Evolutionary conservation across 2,797 vertebrate species (phyloP), one percentile per base, ranked within the genome.

Genomic region (Gouania willdenowi): DNA sequence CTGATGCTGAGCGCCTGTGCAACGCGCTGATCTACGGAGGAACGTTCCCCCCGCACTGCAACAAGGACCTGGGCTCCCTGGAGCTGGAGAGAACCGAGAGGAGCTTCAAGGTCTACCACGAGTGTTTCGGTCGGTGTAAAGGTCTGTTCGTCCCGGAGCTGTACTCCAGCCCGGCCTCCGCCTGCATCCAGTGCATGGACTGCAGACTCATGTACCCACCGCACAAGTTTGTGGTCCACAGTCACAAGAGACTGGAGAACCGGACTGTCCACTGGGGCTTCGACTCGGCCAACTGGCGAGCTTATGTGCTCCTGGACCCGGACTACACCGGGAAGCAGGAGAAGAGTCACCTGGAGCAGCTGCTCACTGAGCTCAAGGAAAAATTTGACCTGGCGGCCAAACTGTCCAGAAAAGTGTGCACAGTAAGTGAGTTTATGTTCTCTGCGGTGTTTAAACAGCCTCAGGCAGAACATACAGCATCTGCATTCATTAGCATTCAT

Each of bases 221-320:
- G 5, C 92, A 92, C 67, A 96, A 94, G 1, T 98, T 98, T 43
- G 96, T 98, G 77, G 94, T 98, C 80, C 96, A 98, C 80, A 95
- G 94, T 1, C 96, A 98, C 79, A 91, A 94, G 43, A 91, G 92
- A 38, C 92, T 91, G 0, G 94, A 97, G 85, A 98, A 98, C 87
- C 91, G 95, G 85, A 98, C 96, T 48, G 96, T 95, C 65, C 96
- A 97, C 80, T 98, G 95, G 96, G 96, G 96, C 1, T 98, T 98
- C 77, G 96, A 98, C 47, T 98, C 95, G 0, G 91, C 94, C 66
- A 97, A 97, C 84, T 98, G 95, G 96, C 88, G 93, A 60, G 92
- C 92, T 75, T 98, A 98, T 65, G 84, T 98, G 73, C 94, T 97
- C 15, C 80, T 98, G 51, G 94, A 94, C 84, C 92, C 89, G 78